phyloP scores from a whole-genome alignment of 2,888 invertebrate genomes.

The Ichneumoninae sp. region DNA sequence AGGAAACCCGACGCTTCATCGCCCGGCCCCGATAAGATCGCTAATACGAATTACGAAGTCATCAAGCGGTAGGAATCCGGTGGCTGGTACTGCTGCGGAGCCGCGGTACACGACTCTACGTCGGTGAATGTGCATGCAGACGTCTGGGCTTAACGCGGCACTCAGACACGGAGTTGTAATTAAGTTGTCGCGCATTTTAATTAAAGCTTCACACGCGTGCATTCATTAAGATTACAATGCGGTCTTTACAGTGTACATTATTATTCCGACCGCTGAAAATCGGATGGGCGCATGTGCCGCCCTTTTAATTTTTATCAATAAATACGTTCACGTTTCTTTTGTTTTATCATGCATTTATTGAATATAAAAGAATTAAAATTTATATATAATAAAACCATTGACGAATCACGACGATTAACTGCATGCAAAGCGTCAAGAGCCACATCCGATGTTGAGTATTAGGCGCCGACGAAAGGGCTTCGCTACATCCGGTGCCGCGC shows the following conservation, averaged over 20 bases:
- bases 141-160: conserved; percentile 7
- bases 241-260: conserved; percentile 44
- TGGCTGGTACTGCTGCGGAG: neutral
- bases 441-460: neutral
- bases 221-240: conserved; percentile 69
- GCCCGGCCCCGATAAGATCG: conserved; percentile 68
- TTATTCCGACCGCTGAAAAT: neutral
- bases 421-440: neutral
- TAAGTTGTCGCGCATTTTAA: conserved; percentile 71
- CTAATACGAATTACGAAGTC: conserved; percentile 74
- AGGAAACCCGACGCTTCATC: conserved; percentile 51
- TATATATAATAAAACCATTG: neutral
- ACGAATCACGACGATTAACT: neutral
- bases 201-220: conserved; percentile 67
- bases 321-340: neutral
- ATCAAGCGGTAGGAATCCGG: conserved; percentile 62
- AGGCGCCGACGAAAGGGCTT: conserved; percentile 10
- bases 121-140: neutral
- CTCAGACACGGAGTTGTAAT: conserved; percentile 28
- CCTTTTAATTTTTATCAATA: neutral
- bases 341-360: neutral
- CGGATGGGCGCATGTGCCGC: neutral
- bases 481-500: conserved; percentile 18
- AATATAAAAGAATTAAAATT: neutral
- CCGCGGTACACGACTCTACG: neutral